Conservation (phyloP, 2,888 invertebrate genomes). For the Tetragonisca angustula region DNA sequence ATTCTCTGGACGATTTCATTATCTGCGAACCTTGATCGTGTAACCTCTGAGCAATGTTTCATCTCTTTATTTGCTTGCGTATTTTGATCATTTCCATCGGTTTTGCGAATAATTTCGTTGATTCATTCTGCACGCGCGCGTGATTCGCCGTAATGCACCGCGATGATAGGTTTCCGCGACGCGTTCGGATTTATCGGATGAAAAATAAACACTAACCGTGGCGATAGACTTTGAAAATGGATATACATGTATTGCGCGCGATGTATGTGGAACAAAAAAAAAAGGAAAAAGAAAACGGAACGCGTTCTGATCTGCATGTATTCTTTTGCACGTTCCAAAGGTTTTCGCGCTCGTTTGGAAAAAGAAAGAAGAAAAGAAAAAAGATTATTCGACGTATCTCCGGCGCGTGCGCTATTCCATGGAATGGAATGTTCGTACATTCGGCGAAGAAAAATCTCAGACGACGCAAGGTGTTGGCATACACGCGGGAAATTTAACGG, state of each 20-base stretch:
- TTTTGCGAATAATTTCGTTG: not conserved
- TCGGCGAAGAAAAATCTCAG: slow-evolving; percentile 41
- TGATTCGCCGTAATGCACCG: not conserved
- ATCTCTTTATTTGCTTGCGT: too few species aligned
- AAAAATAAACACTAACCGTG: not conserved
- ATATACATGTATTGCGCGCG: not conserved
- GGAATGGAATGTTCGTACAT: slow-evolving; percentile 44
- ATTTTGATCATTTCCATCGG: not conserved
- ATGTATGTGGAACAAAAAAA: not conserved
- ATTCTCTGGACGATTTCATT: too few species aligned
- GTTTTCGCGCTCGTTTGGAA: not conserved
- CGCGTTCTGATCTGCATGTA: not conserved
- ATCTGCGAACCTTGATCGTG: too few species aligned
- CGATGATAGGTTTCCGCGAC: not conserved
- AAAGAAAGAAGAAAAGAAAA: not conserved
- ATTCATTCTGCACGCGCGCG: not conserved
- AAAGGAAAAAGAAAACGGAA: not conserved
- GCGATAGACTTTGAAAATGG: not conserved
- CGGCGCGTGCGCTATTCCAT: slow-evolving; percentile 5
- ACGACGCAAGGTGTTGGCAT: slow-evolving; percentile 30
- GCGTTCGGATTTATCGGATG: not conserved
- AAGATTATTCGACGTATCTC: slow-evolving; percentile 4
- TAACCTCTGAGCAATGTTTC: too few species aligned
- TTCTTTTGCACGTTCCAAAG: not conserved
- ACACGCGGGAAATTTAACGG: slow-evolving; percentile 56